Base-by-base conservation (phyloP, 2,888 invertebrate genomes). In the Desoria tigrina region DNA sequence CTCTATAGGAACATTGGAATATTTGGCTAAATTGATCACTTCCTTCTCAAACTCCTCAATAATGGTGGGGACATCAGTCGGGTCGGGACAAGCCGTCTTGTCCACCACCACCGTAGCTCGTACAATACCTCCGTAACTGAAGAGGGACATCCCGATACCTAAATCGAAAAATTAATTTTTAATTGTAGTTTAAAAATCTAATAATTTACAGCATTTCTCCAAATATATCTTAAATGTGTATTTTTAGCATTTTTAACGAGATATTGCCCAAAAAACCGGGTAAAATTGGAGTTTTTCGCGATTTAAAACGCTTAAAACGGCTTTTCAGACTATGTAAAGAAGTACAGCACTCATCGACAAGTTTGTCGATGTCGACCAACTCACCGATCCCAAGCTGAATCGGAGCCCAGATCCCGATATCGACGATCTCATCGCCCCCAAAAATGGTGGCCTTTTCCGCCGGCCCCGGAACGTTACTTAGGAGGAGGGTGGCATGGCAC, bases 401-500 rank as follows among this genome's bases (percentile, higher is more conserved):
- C 0, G 76, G 74, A 2, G 74, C 69, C 74, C 74, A 76, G 23
- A 71, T 72, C 0, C 71, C 72, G 32, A 71, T 72, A 37, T 76
- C 76, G 2, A 71, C 70, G 1, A 76, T 60, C 42, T 66, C 58
- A 65, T 73, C 69, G 0, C 75, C 75, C 28, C 68, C 72, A 65
- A 76, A 76, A 4, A 76, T 28, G 3, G 59, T 58, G 1, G 68
- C 66, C 42, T 68, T 45, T 57, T 74, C 74, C 2, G 72, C 69
- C 2, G 75, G 74, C 16, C 75, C 75, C 1, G 75, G 75, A 18
- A 75, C 74, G 68, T 75, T 75, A 18, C 67, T 67, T 2, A 75
- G 51, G 3, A 75, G 66, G 49, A 74, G 60, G 0, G 75, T 75
- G 2, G 71, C 65, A 66, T 74, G 73, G 54, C 66, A 68, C 56